phyloP scores from a whole-genome alignment of 2,888 invertebrate species.

The Sphaeridia pumilis region DNA sequence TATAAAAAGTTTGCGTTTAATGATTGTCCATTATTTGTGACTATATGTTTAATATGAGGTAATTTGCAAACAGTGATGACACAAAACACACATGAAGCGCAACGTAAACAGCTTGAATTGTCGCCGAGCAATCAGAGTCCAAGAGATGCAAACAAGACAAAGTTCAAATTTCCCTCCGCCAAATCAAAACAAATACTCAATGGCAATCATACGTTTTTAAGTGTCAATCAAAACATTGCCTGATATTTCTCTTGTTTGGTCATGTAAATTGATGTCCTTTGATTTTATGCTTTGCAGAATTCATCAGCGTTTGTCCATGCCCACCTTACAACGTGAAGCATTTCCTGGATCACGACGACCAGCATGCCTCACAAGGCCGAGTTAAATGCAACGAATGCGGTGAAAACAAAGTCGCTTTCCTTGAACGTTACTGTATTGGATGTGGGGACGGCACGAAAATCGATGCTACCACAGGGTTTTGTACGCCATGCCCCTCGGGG shows the following conservation, averaged over 20 bases:
- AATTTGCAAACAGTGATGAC: too few relatives aligned
- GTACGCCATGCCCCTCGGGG: slow-evolving; percentile 24
- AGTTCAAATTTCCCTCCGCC: not conserved
- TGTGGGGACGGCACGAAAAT: slow-evolving; percentile 20
- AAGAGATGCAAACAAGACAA: not conserved
- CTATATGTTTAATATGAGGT: too few relatives aligned
- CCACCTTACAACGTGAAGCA: slow-evolving; percentile 9
- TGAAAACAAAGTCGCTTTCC: slow-evolving; percentile 16
- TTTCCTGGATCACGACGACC: not conserved
- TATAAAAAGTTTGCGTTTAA: too few relatives aligned
- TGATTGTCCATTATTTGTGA: too few relatives aligned
- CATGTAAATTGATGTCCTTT: not conserved
- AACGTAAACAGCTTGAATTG: too few relatives aligned
- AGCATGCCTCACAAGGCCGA: not conserved
- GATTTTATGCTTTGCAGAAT: not conserved
- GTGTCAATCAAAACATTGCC: not conserved
- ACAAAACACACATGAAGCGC: too few relatives aligned
- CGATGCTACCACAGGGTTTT: slow-evolving; percentile 19
- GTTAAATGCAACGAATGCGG: slow-evolving; percentile 21
- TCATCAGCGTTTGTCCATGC: slow-evolving; percentile 17
- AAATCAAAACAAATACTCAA: not conserved
- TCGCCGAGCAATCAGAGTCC: too few relatives aligned
- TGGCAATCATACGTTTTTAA: not conserved
- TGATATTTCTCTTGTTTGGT: too few relatives aligned
- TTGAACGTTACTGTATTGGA: slow-evolving; percentile 20